These are phyloP conservation scores for Porites australiensis DNA, from an alignment of 64 coral and sea anemone species.

Conservation along the genomic window DNA sequence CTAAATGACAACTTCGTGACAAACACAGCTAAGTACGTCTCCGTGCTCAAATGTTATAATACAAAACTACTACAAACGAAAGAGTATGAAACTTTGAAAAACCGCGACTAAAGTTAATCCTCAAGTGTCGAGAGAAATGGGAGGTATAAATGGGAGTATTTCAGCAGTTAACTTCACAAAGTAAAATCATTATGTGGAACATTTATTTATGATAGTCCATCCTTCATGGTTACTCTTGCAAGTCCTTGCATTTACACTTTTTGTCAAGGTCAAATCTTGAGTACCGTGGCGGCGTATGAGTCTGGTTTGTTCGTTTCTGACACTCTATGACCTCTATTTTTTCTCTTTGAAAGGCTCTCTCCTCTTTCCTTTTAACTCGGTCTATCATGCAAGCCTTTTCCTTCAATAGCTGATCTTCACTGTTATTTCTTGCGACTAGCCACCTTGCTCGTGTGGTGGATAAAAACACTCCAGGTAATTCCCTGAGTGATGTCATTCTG, in stretches of 20 bases:
- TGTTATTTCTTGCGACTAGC: not conserved
- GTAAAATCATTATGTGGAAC: too few relatives aligned
- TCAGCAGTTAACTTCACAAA: too few relatives aligned
- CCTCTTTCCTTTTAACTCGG: not conserved
- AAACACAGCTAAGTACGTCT: too few relatives aligned
- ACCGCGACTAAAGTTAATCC: too few relatives aligned
- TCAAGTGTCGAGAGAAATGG: too few relatives aligned
- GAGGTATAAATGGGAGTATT: too few relatives aligned
- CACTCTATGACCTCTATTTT: not conserved
- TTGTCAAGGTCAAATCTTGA: not conserved
- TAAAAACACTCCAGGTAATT: not conserved
- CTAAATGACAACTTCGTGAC: too few relatives aligned
- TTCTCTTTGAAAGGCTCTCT: conserved; percentile 1
- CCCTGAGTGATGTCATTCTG: too few relatives aligned
- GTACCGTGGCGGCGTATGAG: not conserved
- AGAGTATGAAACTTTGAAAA: too few relatives aligned
- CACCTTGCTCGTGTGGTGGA: conserved; percentile 12
- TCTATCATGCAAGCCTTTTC: not conserved
- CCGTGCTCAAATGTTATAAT: too few relatives aligned
- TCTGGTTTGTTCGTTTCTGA: not conserved
- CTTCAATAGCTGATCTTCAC: not conserved
- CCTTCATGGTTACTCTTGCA: not conserved
- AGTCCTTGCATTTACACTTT: not conserved
- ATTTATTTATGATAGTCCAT: too few relatives aligned
- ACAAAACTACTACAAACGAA: too few relatives aligned